phyloP scores from a whole-genome alignment of 2,113 vertebrate species.

The Athene cunicularia region DNA sequence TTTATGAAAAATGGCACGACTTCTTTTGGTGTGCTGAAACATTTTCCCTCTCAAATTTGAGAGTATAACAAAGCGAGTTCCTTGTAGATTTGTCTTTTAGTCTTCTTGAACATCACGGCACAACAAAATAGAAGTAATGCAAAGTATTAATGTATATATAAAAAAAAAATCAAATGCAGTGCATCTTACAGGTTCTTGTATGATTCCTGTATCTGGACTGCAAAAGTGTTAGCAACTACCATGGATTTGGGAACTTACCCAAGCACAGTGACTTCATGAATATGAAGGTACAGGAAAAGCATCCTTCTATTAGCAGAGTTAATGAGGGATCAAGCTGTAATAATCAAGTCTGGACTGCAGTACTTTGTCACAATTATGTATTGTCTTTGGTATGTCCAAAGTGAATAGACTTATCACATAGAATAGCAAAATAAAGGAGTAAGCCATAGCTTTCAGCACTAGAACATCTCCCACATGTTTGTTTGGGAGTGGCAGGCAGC shows the following conservation, averaged over 20 bases:
- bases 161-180: neutral
- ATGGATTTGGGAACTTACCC: neutral
- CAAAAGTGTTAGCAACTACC: neutral
- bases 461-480: constrained; percentile 40
- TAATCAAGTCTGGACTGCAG: neutral
- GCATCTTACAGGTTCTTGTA: neutral
- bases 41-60: neutral
- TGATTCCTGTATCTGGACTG: neutral
- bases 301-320: neutral
- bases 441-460: constrained; percentile 30
- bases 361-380: constrained; percentile 18
- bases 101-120: neutral
- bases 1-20: neutral
- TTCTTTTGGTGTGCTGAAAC: neutral
- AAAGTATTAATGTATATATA: neutral
- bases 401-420: neutral
- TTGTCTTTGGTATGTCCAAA: constrained; percentile 33
- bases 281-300: neutral
- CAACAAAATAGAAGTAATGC: neutral
- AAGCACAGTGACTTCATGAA: neutral
- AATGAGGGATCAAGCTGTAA: neutral
- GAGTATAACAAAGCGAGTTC: neutral
- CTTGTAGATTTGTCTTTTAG: neutral
- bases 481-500: constrained; percentile 33
- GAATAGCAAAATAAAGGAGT: neutral